A percentile compares a stretch with the other conserved stretches of the same genome.
These are phyloP conservation scores for Amiota mariae DNA, from an alignment of 2,888 invertebrate species.

Conservation along the genomic window DNA sequence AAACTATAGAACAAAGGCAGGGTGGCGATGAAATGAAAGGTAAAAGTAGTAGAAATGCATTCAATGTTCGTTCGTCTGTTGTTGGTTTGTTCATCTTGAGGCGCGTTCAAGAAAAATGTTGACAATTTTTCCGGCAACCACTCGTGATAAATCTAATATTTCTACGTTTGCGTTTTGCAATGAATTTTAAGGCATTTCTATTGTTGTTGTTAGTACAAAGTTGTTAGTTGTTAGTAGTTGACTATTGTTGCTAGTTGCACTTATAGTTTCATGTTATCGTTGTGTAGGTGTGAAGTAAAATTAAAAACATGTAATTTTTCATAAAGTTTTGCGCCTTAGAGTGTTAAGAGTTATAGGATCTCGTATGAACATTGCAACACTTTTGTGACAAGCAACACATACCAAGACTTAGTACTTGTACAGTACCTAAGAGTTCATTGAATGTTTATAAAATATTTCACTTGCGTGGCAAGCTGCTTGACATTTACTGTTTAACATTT, in stretches of 20 bases:
- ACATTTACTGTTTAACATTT: no score
- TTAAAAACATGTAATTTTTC: constrained; percentile 68
- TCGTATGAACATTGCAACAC: no score
- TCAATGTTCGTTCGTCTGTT: not conserved
- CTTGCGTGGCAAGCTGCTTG: no score
- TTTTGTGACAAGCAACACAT: no score
- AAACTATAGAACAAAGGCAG: constrained; percentile 28
- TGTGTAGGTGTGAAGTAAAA: constrained; percentile 65
- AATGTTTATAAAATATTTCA: no score
- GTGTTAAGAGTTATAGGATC: not conserved
- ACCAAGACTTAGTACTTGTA: no score
- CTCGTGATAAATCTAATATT: constrained; percentile 70
- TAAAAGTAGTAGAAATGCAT: not conserved
- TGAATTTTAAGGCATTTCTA: not conserved
- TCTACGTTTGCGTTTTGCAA: constrained; percentile 47
- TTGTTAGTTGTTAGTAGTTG: constrained; percentile 37
- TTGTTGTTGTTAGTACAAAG: constrained; percentile 10
- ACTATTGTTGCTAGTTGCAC: constrained; percentile 46
- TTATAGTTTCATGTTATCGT: constrained; percentile 51
- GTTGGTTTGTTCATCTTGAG: constrained; percentile 49
- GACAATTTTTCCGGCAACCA: constrained; percentile 71
- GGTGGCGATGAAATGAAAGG: not conserved
- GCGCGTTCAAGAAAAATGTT: constrained; percentile 69
- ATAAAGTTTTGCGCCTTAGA: constrained; percentile 56
- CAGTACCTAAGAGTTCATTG: no score